Percentiles rank a stretch among this genome's conserved stretches.
Evolutionary conservation across 2,888 invertebrate species (phyloP).

Genomic region (Epinotia bilunana): DNA sequence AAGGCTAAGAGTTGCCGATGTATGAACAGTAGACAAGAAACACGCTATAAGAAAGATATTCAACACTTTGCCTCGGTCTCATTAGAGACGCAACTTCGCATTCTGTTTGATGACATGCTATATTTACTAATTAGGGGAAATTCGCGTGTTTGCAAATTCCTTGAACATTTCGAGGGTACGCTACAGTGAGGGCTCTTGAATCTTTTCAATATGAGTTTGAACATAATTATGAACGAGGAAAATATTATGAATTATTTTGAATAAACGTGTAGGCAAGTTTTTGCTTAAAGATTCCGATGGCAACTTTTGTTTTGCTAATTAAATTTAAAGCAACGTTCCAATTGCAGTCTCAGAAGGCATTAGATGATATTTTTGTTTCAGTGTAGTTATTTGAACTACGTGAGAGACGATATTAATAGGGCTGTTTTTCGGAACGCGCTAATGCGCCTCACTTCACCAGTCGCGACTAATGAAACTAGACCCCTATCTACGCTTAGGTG

Average conservation of each 20-base stretch:
- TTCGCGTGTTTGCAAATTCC: constrained; percentile 38
- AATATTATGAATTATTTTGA: background rate
- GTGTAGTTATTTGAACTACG: too few relatives aligned
- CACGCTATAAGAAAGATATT: constrained; percentile 40
- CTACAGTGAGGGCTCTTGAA: constrained; percentile 22
- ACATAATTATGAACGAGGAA: constrained; percentile 6
- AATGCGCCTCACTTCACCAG: too few relatives aligned
- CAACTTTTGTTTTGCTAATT: background rate
- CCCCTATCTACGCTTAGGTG: too few relatives aligned
- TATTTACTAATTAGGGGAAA: constrained; percentile 49
- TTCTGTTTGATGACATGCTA: constrained; percentile 47
- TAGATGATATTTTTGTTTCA: too few relatives aligned
- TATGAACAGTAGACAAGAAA: background rate
- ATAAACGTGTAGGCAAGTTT: background rate
- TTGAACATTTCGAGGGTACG: constrained; percentile 20
- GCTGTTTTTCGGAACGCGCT: too few relatives aligned
- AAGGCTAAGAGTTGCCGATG: background rate
- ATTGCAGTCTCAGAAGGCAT: too few relatives aligned
- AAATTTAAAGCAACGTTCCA: background rate
- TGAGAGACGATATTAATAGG: too few relatives aligned
- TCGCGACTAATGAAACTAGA: too few relatives aligned
- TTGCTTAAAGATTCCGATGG: background rate
- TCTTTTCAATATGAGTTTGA: constrained; percentile 24
- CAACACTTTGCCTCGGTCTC: constrained; percentile 41
- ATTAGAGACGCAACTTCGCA: constrained; percentile 47